phyloP scores from a whole-genome alignment of 2,888 invertebrate species.

The Drosophila longiperda region DNA sequence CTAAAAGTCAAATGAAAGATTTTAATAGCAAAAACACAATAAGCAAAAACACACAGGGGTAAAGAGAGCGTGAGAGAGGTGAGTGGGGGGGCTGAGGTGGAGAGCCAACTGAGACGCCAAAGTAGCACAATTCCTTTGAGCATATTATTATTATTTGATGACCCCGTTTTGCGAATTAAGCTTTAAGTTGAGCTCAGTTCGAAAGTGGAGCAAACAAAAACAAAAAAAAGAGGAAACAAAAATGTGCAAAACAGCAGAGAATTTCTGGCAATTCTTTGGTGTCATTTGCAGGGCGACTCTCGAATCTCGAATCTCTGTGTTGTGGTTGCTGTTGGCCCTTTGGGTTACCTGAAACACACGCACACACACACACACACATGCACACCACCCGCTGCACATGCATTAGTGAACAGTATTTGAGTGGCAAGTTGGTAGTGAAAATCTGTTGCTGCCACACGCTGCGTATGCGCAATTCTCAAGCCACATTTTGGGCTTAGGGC shows the following conservation, averaged over 20 bases:
- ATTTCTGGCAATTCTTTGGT: conserved; percentile 33
- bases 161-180: conserved; percentile 23
- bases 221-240: background rate
- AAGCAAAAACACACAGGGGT: background rate
- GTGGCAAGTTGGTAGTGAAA: conserved; percentile 2
- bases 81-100: background rate
- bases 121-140: conserved; percentile 40
- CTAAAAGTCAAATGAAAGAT: background rate
- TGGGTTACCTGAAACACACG: background rate
- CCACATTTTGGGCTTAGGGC: conserved; percentile 21
- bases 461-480: conserved; percentile 58
- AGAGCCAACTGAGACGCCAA: background rate
- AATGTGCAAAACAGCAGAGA: background rate
- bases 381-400: conserved; percentile 30
- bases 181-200: conserved; percentile 33
- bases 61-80: background rate
- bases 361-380: background rate
- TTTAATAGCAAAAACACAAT: conserved; percentile 7
- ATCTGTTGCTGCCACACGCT: conserved; percentile 29
- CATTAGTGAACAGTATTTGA: conserved; percentile 49
- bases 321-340: conserved; percentile 9
- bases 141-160: conserved; percentile 36
- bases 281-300: conserved; percentile 44
- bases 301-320: background rate
- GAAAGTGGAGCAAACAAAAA: conserved; percentile 8